These are phyloP conservation scores for Mareca strepera DNA, from an alignment of 2,797 vertebrate species.

Conservation along the genomic window DNA sequence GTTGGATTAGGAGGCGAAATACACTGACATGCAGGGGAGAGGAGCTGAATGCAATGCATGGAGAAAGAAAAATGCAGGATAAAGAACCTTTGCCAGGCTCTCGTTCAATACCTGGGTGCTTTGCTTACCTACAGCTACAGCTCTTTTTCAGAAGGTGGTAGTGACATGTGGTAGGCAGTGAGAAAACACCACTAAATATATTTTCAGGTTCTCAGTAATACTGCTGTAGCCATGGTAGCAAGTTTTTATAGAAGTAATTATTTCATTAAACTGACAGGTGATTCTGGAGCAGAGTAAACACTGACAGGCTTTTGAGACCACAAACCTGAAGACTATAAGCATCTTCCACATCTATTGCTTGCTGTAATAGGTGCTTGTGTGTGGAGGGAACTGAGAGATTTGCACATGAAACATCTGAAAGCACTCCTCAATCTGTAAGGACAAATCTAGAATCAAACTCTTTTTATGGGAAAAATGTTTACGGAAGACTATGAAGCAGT, in stretches of 20 bases:
- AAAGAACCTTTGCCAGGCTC: neutral
- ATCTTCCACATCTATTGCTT: neutral
- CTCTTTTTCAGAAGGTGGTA: neutral
- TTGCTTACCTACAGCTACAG: neutral
- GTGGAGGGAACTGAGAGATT: neutral
- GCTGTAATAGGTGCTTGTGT: neutral
- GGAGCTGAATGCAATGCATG: neutral
- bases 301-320: neutral
- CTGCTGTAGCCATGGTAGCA: neutral
- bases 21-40: neutral
- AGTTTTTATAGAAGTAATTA: neutral
- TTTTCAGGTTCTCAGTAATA: neutral
- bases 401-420: neutral
- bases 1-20: neutral
- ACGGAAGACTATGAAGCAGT: neutral
- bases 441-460: slow-evolving; percentile 8
- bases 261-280: neutral
- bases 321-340: neutral
- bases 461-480: neutral
- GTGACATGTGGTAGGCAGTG: neutral
- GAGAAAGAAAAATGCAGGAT: neutral
- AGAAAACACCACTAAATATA: neutral
- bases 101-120: neutral
- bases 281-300: neutral
- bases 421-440: neutral